phyloP scores from a whole-genome alignment of 2,888 invertebrate genomes.

The Apotomis betuletana region DNA sequence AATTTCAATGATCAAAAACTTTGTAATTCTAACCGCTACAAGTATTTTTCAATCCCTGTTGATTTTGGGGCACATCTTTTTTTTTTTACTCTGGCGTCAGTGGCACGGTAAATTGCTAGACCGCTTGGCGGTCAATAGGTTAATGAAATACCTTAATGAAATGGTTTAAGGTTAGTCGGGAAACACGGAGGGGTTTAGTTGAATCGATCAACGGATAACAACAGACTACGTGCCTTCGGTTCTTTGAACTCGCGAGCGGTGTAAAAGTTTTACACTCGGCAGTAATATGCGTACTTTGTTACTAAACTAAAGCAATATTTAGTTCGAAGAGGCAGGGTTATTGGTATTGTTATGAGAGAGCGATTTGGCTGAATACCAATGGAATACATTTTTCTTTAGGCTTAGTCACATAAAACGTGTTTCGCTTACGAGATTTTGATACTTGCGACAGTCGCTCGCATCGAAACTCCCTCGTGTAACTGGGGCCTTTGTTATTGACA shows the following conservation, averaged over 20 bases:
- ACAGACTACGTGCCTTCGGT: conserved; percentile 24
- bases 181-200: conserved; percentile 1
- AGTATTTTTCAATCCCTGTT: too few species aligned
- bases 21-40: too few species aligned
- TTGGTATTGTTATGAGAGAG: not conserved
- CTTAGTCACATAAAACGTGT: too few species aligned
- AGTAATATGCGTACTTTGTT: conserved; percentile 17
- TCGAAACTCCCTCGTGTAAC: too few species aligned
- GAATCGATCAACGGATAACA: conserved; percentile 35
- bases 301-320: conserved; percentile 6
- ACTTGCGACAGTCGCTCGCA: too few species aligned
- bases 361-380: not conserved
- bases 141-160: not conserved
- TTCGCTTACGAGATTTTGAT: too few species aligned
- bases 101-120: too few species aligned
- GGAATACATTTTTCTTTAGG: not conserved
- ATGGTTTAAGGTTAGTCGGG: conserved; percentile 1
- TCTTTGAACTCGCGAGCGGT: conserved; percentile 31
- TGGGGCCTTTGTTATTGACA: too few species aligned
- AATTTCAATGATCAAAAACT: too few species aligned
- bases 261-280: conserved; percentile 19
- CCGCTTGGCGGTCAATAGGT: too few species aligned
- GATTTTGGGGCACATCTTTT: too few species aligned
- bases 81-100: too few species aligned
- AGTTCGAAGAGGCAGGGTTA: not conserved